Base-by-base conservation (phyloP, 2,113 vertebrate species). In the Amblyopsis rosae region DNA sequence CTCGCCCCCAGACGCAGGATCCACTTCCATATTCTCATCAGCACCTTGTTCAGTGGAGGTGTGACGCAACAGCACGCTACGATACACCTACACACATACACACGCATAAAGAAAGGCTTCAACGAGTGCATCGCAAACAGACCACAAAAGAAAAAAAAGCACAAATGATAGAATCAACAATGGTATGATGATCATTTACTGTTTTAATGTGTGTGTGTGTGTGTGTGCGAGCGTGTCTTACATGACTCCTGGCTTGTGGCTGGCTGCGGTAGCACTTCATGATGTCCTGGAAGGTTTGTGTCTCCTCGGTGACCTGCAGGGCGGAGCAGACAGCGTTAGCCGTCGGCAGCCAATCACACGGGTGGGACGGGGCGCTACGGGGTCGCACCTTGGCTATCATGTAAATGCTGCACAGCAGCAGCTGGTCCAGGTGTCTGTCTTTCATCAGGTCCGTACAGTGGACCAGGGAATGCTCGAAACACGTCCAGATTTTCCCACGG, bases 241-340 rank as follows among this genome's bases (percentile, higher is more conserved):
- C 98, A 0, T 96, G 95, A 88, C 97, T 99, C 83, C 92, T 93
- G 80, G 98, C 98, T 85, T 99, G 98, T 3, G 98, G 98, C 71
- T 99, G 98, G 79, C 96, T 97, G 79, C 98, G 95, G 57, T 99
- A 99, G 87, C 95, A 97, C 89, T 96, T 98, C 96, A 99, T 99
- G 87, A 99, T 99, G 90, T 99, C 96, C 76, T 98, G 96, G 86
- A 99, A 99, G 64, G 94, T 94, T 90, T 94, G 94, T 76, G 96
- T 93, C 80, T 99, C 96, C 90, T 97, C 98, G 79, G 95, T 94
- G 79, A 98, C 94, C 97, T 99, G 59, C 12, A 7, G 15, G 11
- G 33, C 5, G 0, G 48, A 61, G 0, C 4, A 77, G 6, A 6
- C 6, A 15, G 49, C 1, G 12, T 15, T 51, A 15, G 12, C 13